Conservation (phyloP, 1,140 invertebrate genomes). For the Anastrepha obliqua region DNA sequence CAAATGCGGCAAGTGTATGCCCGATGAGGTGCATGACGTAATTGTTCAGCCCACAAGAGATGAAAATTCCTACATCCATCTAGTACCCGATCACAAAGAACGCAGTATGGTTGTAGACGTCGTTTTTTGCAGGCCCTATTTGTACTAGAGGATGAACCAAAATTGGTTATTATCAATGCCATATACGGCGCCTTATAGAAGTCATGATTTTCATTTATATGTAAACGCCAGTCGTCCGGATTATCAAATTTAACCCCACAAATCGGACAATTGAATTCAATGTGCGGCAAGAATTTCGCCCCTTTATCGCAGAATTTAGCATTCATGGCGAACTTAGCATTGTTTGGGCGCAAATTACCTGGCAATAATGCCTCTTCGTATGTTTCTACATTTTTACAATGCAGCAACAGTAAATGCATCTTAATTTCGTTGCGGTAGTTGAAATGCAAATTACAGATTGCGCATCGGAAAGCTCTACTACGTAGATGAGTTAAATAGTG, state of each 20-base stretch:
- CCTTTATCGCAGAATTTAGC: neutral
- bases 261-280: slow-evolving; percentile 19
- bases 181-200: slow-evolving; percentile 18
- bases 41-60: neutral
- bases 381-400: neutral
- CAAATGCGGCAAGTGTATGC: slow-evolving; percentile 6
- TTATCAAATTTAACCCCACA: slow-evolving; percentile 38
- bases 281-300: neutral
- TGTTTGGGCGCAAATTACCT: neutral
- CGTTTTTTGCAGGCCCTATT: slow-evolving; percentile 7
- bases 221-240: neutral
- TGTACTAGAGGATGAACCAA: neutral
- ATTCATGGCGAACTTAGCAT: slow-evolving; percentile 24
- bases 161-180: slow-evolving; percentile 38
- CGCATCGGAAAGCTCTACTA: slow-evolving; percentile 36
- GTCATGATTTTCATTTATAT: slow-evolving; percentile 52
- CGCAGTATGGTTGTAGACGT: neutral
- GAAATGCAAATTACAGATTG: slow-evolving; percentile 14
- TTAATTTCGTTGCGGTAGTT: slow-evolving; percentile 35
- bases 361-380: slow-evolving; percentile 23
- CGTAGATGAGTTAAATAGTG: slow-evolving; percentile 37
- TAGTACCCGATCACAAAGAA: slow-evolving; percentile 17
- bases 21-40: neutral
- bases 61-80: neutral
- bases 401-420: slow-evolving; percentile 46